phyloP scores from a whole-genome alignment of 35 echinoderm and acorn worm genomes.

The Lytechinus pictus region DNA sequence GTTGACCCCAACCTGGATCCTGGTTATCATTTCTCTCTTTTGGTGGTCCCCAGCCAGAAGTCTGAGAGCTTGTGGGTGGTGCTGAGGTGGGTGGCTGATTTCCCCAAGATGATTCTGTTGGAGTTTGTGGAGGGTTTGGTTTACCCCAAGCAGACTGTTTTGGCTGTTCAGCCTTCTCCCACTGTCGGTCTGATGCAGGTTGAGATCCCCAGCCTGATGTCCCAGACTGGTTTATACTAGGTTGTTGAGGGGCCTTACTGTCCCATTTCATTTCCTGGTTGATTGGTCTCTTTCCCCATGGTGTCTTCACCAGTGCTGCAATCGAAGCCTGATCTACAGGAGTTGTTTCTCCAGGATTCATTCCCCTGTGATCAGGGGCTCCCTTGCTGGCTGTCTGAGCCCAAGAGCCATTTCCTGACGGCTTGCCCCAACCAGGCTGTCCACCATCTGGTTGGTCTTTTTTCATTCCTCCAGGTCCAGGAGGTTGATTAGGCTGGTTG shows the following conservation, averaged over 20 bases:
- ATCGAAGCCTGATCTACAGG: constrained; percentile 37
- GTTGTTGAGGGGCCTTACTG: constrained; percentile 3
- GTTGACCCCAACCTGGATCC: constrained; percentile 39
- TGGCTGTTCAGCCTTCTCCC: constrained; percentile 43
- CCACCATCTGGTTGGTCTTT: constrained; percentile 35
- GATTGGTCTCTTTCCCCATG: constrained; percentile 80
- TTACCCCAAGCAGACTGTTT: constrained; percentile 61
- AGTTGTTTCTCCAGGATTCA: constrained; percentile 23
- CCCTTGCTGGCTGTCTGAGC: constrained; percentile 59
- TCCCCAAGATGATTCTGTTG: constrained; percentile 58
- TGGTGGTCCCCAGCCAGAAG: constrained; percentile 46
- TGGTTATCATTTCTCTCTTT: constrained; percentile 39
- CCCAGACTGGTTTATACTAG: constrained; percentile 54
- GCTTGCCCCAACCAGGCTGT: constrained; percentile 52
- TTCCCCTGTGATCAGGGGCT: neutral
- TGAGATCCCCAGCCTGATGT: constrained; percentile 74
- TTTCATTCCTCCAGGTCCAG: neutral
- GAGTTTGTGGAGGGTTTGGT: constrained; percentile 50
- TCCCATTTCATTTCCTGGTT: constrained; percentile 77
- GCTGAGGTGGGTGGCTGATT: neutral
- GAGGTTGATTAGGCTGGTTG: constrained; percentile 6
- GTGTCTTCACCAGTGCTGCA: constrained; percentile 41
- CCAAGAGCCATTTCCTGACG: constrained; percentile 29
- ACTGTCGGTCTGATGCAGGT: neutral
- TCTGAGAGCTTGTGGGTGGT: constrained; percentile 24